Conservation (phyloP, 2,797 vertebrate genomes). For the Malurus leucopterus region DNA sequence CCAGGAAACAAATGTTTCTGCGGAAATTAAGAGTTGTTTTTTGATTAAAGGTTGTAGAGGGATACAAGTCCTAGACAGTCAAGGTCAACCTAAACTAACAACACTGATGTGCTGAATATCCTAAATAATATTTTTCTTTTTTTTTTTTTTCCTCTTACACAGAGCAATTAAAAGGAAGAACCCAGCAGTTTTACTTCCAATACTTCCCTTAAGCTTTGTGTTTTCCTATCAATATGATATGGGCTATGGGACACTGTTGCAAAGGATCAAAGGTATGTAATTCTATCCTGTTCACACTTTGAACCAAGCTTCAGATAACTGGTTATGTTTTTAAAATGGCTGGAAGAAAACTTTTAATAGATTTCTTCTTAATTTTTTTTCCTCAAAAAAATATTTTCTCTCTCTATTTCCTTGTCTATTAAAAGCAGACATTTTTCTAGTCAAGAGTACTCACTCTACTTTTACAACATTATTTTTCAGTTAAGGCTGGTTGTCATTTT, state of each 20-base stretch:
- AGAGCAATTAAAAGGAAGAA: constrained; percentile 83
- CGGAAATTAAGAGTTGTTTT: not conserved
- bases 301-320: not conserved
- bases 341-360: not conserved
- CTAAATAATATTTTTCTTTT: not conserved
- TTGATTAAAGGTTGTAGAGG: not conserved
- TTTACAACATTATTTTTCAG: not conserved
- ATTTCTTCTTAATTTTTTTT: not conserved
- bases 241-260: constrained; percentile 83
- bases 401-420: not conserved
- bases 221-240: constrained; percentile 83
- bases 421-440: not conserved
- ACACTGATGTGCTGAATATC: not conserved
- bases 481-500: not conserved
- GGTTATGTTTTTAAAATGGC: not conserved
- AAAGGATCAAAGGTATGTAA: constrained; percentile 78
- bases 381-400: not conserved
- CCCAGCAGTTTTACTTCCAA: constrained; percentile 73
- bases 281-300: not conserved
- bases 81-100: not conserved
- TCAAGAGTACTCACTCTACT: not conserved
- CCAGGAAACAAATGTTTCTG: not conserved
- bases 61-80: not conserved
- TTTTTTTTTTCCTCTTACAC: constrained; percentile 13
- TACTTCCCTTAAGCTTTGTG: constrained; percentile 84